phyloP scores from a whole-genome alignment of 2,888 invertebrate genomes.

The Pterobdella sp. region DNA sequence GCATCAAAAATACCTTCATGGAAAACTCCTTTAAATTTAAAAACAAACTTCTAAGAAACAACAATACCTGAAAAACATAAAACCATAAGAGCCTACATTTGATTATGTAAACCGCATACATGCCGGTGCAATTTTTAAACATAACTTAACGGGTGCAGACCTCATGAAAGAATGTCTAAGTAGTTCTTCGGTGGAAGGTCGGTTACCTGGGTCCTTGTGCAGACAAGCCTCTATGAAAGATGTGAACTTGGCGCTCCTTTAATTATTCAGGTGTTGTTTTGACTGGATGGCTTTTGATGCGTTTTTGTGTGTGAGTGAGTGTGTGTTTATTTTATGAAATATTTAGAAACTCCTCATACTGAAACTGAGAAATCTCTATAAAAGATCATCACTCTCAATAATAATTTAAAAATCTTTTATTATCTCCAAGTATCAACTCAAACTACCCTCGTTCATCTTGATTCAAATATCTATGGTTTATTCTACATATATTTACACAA shows the following conservation, averaged over 20 bases:
- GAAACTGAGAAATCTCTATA: not conserved
- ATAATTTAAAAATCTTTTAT: not conserved
- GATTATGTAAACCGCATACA: too few relatives aligned
- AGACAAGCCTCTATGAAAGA: constrained; percentile 95
- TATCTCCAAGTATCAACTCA: not conserved
- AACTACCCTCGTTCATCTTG: too few relatives aligned
- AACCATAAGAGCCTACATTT: too few relatives aligned
- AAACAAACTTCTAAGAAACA: too few relatives aligned
- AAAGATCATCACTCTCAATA: not conserved
- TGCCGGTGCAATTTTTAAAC: too few relatives aligned
- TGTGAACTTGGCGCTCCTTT: constrained; percentile 66
- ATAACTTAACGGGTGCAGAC: too few relatives aligned
- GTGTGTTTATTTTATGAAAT: not conserved
- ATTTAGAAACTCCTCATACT: too few relatives aligned
- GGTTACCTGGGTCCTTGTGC: constrained; percentile 95
- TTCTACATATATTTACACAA: too few relatives aligned
- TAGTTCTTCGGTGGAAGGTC: constrained; percentile 95
- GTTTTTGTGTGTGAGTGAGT: not conserved
- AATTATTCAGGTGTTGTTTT: not conserved
- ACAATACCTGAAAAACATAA: too few relatives aligned
- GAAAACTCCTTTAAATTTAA: too few relatives aligned
- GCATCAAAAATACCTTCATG: too few relatives aligned
- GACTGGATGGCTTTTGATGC: not conserved
- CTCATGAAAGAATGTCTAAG: constrained; percentile 90
- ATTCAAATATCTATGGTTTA: too few relatives aligned